A percentile compares a stretch with the other conserved stretches of the same genome.
These are phyloP conservation scores for Mastomys natalensis DNA, from an alignment of 2,113 vertebrate species.

Conservation along the genomic window DNA sequence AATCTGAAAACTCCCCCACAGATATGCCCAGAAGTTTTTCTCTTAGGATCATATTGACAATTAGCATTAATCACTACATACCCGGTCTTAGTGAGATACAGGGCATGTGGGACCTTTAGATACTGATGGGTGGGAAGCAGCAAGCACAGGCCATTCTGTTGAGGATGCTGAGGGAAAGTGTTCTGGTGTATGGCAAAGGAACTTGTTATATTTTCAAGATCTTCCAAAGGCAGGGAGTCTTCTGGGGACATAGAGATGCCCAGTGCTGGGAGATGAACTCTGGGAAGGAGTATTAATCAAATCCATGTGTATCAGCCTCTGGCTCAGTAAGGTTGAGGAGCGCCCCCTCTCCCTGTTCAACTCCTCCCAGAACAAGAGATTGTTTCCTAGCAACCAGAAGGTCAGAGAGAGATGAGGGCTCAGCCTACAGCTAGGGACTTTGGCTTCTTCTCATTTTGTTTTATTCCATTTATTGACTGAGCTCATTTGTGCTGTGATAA, in stretches of 20 bases:
- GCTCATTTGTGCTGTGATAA: background rate
- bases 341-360: fast-evolving
- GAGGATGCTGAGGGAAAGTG: background rate
- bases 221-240: no score
- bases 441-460: background rate
- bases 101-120: background rate
- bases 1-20: background rate
- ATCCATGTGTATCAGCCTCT: fast-evolving
- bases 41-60: background rate
- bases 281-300: background rate
- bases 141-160: background rate
- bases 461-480: background rate
- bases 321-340: background rate
- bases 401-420: background rate
- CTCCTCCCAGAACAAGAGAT: background rate
- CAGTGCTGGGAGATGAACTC: background rate
- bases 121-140: fast-evolving
- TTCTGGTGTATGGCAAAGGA: background rate
- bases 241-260: background rate
- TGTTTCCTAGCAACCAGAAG: background rate
- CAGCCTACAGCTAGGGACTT: background rate
- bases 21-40: background rate
- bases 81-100: no score
- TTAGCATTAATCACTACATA: no score
- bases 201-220: no score